phyloP scores from a whole-genome alignment of 1,140 invertebrate species.

The Tigriopus japonicus region DNA sequence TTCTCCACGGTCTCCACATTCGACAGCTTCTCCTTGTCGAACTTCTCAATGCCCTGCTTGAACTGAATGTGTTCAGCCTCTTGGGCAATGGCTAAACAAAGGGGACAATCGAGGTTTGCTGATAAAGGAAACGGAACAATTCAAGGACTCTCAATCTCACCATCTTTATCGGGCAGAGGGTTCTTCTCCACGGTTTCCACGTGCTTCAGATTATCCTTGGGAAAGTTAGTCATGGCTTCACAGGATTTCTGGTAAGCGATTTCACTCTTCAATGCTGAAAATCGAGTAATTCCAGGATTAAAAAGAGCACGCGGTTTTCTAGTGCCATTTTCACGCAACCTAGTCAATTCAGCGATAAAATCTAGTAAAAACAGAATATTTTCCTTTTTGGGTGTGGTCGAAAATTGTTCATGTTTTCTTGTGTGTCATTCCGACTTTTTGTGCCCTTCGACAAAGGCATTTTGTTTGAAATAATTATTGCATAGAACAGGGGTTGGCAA shows the following conservation, averaged over 20 bases:
- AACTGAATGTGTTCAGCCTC: slow-evolving; percentile 2
- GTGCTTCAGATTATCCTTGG: neutral
- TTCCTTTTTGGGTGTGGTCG: too few species aligned
- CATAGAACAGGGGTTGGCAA: too few species aligned
- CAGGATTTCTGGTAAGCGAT: neutral
- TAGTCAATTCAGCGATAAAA: too few species aligned
- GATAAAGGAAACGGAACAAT: neutral
- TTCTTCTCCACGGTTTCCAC: neutral
- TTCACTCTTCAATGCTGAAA: neutral
- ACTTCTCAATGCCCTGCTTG: slow-evolving; percentile 12
- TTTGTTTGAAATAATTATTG: too few species aligned
- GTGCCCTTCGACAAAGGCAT: too few species aligned
- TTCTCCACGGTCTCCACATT: slow-evolving; percentile 12
- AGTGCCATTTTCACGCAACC: too few species aligned
- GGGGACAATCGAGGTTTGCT: neutral
- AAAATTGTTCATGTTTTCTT: too few species aligned
- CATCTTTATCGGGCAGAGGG: slow-evolving; percentile 2
- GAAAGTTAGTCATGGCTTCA: neutral
- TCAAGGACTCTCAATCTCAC: neutral
- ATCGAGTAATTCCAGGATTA: too few species aligned
- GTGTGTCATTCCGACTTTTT: too few species aligned
- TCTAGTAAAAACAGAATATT: too few species aligned
- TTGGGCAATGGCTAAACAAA: neutral
- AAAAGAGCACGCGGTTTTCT: too few species aligned
- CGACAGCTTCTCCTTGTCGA: slow-evolving; percentile 3